Conservation (phyloP, 2,888 invertebrate species). For the Callyntrura sp. region DNA sequence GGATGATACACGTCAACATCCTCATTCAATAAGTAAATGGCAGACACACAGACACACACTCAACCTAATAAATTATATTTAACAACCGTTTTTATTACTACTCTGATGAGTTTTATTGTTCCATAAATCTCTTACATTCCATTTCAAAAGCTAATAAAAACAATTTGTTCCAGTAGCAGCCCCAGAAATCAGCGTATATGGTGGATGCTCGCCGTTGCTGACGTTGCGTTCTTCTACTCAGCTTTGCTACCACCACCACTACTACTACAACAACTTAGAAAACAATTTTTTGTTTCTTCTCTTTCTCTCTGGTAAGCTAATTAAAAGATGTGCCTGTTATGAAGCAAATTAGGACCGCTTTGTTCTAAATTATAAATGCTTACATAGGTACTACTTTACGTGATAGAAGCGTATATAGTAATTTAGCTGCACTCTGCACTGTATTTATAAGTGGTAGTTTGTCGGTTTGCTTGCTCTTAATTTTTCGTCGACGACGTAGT, state of each 20-base stretch:
- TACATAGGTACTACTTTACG: not conserved
- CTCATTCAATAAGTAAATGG: not conserved
- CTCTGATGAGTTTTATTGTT: slow-evolving; percentile 68
- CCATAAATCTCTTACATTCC: slow-evolving; percentile 57
- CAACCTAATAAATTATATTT: slow-evolving; percentile 63
- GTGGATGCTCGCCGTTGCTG: not conserved
- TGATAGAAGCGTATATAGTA: not conserved
- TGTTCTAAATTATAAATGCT: slow-evolving; percentile 65
- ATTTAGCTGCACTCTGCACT: not conserved
- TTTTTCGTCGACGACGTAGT: no score
- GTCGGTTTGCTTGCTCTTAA: no score
- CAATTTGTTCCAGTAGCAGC: slow-evolving; percentile 60
- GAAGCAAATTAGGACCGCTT: slow-evolving; percentile 43
- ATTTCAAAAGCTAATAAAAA: slow-evolving; percentile 52
- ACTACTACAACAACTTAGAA: no score
- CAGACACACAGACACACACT: not conserved
- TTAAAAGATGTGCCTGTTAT: slow-evolving; percentile 42
- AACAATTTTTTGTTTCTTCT: not conserved
- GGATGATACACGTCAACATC: slow-evolving; percentile 18
- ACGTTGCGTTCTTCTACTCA: not conserved
- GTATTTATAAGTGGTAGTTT: not conserved
- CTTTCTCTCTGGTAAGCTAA: slow-evolving; percentile 14
- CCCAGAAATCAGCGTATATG: not conserved
- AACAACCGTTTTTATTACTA: slow-evolving; percentile 62
- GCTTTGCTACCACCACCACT: no score